A percentile compares a stretch with the other conserved stretches of the same genome.
These are phyloP conservation scores for Daphoenositta chrysoptera DNA, from an alignment of 2,113 vertebrate species.

Conservation along the genomic window DNA sequence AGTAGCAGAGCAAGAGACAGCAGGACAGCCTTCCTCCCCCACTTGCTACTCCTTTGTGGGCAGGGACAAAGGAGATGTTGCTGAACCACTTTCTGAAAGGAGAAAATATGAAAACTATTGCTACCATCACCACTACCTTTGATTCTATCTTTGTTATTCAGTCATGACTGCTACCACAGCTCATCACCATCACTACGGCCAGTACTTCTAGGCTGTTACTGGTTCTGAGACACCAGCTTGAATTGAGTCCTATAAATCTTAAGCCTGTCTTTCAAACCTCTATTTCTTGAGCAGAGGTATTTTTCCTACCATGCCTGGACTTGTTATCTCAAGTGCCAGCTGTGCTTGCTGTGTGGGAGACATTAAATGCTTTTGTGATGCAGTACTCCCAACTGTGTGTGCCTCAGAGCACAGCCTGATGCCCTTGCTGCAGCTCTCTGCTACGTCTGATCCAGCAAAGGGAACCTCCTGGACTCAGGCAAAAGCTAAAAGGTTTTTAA, in stretches of 20 bases:
- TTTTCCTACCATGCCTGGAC: background rate
- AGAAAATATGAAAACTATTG: background rate
- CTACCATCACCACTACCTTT: background rate
- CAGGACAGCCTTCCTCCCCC: background rate
- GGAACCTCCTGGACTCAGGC: background rate
- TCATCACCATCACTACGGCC: background rate
- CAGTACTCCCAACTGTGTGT: background rate
- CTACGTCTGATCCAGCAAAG: background rate
- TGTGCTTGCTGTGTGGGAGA: background rate
- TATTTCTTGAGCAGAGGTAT: background rate
- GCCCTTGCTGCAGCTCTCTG: background rate
- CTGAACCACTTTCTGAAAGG: background rate
- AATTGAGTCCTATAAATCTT: background rate
- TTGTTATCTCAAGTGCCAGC: slow-evolving; percentile 3
- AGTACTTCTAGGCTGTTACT: background rate
- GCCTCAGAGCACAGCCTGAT: background rate
- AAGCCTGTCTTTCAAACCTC: background rate
- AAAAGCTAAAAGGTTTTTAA: background rate
- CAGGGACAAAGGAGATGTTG: background rate
- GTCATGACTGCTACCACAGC: background rate
- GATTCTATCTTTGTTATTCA: background rate
- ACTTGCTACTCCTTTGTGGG: background rate
- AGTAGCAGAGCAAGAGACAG: background rate
- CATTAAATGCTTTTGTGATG: background rate
- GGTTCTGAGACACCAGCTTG: background rate